Percentiles rank a stretch among this genome's conserved stretches.
phyloP scores from a whole-genome alignment of 2,888 invertebrate species.

The Vesta saturnalis region DNA sequence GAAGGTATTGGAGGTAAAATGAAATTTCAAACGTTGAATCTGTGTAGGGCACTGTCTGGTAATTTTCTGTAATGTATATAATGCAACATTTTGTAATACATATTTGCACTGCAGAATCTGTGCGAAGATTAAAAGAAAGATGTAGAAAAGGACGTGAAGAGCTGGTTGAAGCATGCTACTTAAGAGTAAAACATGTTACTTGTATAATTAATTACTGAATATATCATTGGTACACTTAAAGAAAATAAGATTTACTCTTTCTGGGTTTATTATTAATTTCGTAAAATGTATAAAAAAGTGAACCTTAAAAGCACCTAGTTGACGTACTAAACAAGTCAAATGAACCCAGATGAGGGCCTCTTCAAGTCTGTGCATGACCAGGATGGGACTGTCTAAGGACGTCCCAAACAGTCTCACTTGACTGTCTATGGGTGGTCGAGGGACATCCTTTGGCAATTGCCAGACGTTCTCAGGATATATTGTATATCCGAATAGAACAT shows the following conservation, averaged over 20 bases:
- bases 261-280: too few relatives aligned
- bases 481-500: conserved; percentile 3
- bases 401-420: conserved; percentile 1
- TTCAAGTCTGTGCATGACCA: conserved; percentile 1
- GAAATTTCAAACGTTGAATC: too few relatives aligned
- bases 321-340: too few relatives aligned
- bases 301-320: background rate
- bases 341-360: too few relatives aligned
- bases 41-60: too few relatives aligned
- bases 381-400: conserved; percentile 1
- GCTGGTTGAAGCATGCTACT: background rate
- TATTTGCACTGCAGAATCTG: conserved; percentile 4
- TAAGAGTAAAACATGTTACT: background rate
- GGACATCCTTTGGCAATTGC: background rate
- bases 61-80: too few relatives aligned
- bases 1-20: too few relatives aligned
- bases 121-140: background rate
- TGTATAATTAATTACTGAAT: too few relatives aligned
- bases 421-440: too few relatives aligned
- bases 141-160: background rate
- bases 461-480: conserved; percentile 3
- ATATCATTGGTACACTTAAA: background rate
- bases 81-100: too few relatives aligned
- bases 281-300: too few relatives aligned
- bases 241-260: background rate